Evolutionary conservation across 1,140 invertebrate species (phyloP).

Genomic region (Cepaea nemoralis): DNA sequence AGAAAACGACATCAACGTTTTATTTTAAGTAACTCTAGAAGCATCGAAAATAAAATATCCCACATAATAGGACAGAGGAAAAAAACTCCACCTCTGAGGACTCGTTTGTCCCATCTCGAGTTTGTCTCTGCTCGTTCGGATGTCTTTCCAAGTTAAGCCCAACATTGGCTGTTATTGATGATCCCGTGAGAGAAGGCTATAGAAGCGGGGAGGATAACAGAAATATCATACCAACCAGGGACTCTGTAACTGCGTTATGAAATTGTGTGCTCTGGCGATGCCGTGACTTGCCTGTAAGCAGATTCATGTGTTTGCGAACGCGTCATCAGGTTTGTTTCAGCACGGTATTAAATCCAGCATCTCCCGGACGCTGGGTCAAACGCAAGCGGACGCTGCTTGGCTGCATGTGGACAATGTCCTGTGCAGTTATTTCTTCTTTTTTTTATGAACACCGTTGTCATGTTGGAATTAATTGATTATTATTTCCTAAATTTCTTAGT

Average conservation of each 20-base stretch:
- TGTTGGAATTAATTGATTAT: no score
- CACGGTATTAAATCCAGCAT: not conserved
- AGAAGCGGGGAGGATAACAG: not conserved
- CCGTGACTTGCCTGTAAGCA: not conserved
- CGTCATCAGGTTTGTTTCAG: not conserved
- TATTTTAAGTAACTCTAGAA: not conserved
- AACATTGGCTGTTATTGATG: not conserved
- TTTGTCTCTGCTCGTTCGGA: not conserved
- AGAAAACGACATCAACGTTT: conserved; percentile 3
- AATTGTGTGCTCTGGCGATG: not conserved
- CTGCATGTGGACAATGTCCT: no score
- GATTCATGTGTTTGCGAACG: not conserved
- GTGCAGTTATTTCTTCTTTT: no score
- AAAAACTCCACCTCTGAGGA: not conserved
- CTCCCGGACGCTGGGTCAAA: not conserved
- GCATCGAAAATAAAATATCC: not conserved
- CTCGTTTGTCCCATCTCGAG: conserved; percentile 1
- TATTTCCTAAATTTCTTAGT: no score
- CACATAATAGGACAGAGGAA: not conserved
- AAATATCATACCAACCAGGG: not conserved
- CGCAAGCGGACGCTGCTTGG: no score
- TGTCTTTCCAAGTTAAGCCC: not conserved
- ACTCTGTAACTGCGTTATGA: not conserved
- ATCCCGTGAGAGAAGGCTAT: not conserved
- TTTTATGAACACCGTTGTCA: no score